Evolutionary conservation across 2,888 invertebrate genomes (phyloP), one percentile per base, ranked within the genome.

Genomic region (Drosophila kuntzei): DNA sequence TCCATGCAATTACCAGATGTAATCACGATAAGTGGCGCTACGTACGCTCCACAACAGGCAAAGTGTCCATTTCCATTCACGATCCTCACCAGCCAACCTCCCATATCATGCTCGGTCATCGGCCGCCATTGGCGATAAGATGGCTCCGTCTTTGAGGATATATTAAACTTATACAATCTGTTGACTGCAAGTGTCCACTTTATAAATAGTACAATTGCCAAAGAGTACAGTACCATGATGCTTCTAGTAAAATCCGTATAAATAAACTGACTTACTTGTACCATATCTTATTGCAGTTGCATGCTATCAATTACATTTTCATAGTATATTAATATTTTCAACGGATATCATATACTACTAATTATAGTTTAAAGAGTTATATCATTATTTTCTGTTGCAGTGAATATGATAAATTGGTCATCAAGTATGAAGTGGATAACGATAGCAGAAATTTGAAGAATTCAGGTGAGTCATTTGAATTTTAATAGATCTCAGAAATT

Each of bases 1-100:
- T 22, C 9, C 2, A 62, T 62, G 11, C 61, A 62, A 25, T 54
- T 62, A 0, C n/a, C 61, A 9, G 61, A 54, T 22, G 61, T 32
- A 2, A 62, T 2, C 2, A 62, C 61, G 3, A 62, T 14, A 2
- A 54, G 22, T 3, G 61, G 61, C 4, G 54, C 4, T n/a, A 54
- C 12, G 16, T 62, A 62, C n/a, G 61, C 22, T 12, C 54, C 61
- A 9, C 61, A 46, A n/a, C 61, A 61, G 12, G 53, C 37, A 22
- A 61, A 61, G n/a, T 46, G 3, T 3, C 61, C 61, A 6, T 54
- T 3, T 4, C 2, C 9, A 20, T 54, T 39, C 12, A 53, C 18
- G 12, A 61, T 46, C 11, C 61, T 36, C 5, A 61, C 12, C 20
- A 61, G 5, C 61, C 61, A 61, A 6, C 46, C 46, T 5, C 61